A percentile compares a stretch with the other conserved stretches of the same genome.
Evolutionary conservation across 1,140 invertebrate genomes (phyloP).

Genomic region (Drosophila pseudoananassae): DNA sequence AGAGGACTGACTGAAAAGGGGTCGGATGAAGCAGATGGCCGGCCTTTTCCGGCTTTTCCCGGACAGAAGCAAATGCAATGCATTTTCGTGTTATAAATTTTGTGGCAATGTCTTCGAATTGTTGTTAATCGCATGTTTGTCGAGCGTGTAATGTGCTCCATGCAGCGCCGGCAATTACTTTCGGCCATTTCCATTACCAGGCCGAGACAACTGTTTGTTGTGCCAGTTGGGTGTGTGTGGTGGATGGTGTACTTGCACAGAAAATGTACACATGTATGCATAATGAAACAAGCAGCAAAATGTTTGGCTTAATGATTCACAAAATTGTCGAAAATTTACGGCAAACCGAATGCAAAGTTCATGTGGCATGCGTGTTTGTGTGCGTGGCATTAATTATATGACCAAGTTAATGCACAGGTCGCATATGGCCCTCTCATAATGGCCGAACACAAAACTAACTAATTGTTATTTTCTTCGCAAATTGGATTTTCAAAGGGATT

Average conservation of each 20-base stretch:
- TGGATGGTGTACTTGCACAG: slow-evolving; percentile 6
- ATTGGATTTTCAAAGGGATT: slow-evolving; percentile 74
- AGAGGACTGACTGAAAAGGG: not conserved
- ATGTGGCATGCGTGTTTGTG: slow-evolving; percentile 10
- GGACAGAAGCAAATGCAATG: slow-evolving; percentile 56
- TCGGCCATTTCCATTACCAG: slow-evolving; percentile 45
- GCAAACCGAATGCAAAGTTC: slow-evolving; percentile 29
- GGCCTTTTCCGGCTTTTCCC: slow-evolving; percentile 40
- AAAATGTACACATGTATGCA: slow-evolving; percentile 29
- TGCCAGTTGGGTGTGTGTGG: too few species aligned
- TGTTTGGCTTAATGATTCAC: slow-evolving; percentile 79
- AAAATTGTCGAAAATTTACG: slow-evolving; percentile 75
- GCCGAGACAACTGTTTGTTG: slow-evolving; percentile 39
- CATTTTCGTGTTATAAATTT: slow-evolving; percentile 76
- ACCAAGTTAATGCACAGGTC: slow-evolving; percentile 65
- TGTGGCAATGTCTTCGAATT: slow-evolving; percentile 79
- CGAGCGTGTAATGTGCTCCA: slow-evolving; percentile 78
- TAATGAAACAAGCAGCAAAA: slow-evolving; percentile 75
- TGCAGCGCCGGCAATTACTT: slow-evolving; percentile 78
- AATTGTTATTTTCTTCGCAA: slow-evolving; percentile 78
- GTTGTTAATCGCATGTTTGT: slow-evolving; percentile 82
- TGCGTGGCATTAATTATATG: slow-evolving; percentile 54
- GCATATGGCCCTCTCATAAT: slow-evolving; percentile 48
- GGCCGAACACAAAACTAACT: slow-evolving; percentile 53
- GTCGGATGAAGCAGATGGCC: slow-evolving; percentile 60